Evolutionary conservation across 2,888 invertebrate genomes (phyloP), one percentile per base, ranked within the genome.

Genomic region (Drosophila stalkeri): DNA sequence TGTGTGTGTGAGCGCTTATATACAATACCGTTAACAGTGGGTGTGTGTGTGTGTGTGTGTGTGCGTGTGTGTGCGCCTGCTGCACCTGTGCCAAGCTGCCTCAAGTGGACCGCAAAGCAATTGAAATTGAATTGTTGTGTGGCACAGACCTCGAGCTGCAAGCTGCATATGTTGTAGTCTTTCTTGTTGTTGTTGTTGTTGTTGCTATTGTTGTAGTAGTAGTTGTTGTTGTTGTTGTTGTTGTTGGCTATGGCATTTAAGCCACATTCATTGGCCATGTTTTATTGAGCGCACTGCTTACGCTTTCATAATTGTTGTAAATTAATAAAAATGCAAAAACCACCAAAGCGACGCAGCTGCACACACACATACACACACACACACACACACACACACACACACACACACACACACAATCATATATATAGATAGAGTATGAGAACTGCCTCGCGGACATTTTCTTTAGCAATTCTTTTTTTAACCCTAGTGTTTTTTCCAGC

Each of bases 71-170:
- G 54, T 51, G 65, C 55, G 55, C 46, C 60, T 73, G 72, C 69
- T 82, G 87, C 83, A 86, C 81, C 89, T 89, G 87, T 65, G 60
- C 64, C 69, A 68, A 69, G 59, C 63, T 59, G 78, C 81, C 81
- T 89, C 89, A 84, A 84, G 84, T 89, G 89, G 81, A 86, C 89
- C 84, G 89, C 84, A 84, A 84, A 84, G 89, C 84, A 86, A 84
- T 89, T 84, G 84, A 89, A 84, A 84, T 89, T 84, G 84, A 89
- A 84, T 84, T 84, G 84, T 84, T 89, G 80, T 78, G 77, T 78
- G 80, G 77, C 77, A 63, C 80, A 78, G 51, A 75, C 62, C 77
- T 67, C 71, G 52, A 72, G 61, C 70, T 63, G 41, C 60, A 23
- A 46, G 56, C 56, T 60, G 67, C 78, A 77, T 83, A 68, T 85